Evolutionary conservation across 23 tunicate genomes (phyloP), one percentile per base, ranked within the genome.

Genomic region (Aplidium turbinatum): DNA sequence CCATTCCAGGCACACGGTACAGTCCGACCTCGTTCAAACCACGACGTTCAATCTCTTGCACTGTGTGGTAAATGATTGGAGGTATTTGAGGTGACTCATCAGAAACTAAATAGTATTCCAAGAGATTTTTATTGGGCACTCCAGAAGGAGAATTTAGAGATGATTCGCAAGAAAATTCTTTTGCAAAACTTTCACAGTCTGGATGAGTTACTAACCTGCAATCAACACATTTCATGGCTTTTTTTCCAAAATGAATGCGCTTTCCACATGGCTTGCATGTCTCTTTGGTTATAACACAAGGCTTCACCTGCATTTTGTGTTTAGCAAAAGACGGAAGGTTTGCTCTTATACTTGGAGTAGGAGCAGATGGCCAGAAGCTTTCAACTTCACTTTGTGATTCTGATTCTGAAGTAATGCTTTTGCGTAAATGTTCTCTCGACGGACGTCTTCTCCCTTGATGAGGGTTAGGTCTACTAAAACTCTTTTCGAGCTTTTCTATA

Each of bases 241-340:
- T 82, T 35, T 89, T 89, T 6, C 96, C 89, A 40, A 89, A 89
- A 46, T 82, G 84, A 26, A 89, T 89, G 29, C 96, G 73, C 51
- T 89, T 89, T 19, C 96, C 90, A 62, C 96, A 89, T 70, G 97
- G 97, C 50, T 84, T 90, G 72, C 97, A 90, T 7, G 86, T 84
- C 65, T 90, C 97, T 50, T 90, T 90, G 0, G 83, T 82, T 27
- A 90, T 90, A 35, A 90, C 97, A 65, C 97, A 90, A 2, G 82
- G 85, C 56, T 84, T 90, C 63, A 64, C 19, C 51, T 55, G 78
- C 38, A 90, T 26, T 30, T 90, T 84, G 82, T 90, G 97, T 27
- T 70, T 30, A 66, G 4, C 5, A 7, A 4, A 6, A 20, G 61
- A 11, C 19, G 22, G 21, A 6, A 66, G 7, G 5, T 19, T 36